Evolutionary conservation across 2,113 vertebrate genomes (phyloP).

Genomic region (Shinisaurus crocodilurus): DNA sequence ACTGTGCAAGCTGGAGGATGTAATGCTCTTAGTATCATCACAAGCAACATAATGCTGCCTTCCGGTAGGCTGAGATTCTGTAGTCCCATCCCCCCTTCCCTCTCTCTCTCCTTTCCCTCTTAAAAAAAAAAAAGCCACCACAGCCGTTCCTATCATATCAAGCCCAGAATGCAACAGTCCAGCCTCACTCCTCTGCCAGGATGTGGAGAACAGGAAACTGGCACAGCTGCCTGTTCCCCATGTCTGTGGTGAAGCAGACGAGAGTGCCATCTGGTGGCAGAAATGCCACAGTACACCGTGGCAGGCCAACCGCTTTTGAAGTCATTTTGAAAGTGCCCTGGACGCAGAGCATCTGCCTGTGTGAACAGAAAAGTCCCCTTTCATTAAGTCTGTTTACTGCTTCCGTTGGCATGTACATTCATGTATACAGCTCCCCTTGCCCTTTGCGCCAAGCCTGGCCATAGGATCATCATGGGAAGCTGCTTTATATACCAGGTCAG

Average conservation of each 20-base stretch:
- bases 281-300: neutral
- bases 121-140: neutral
- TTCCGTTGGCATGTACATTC: neutral
- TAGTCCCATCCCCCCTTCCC: neutral
- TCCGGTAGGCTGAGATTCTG: neutral
- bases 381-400: neutral
- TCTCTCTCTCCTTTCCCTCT: neutral
- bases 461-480: neutral
- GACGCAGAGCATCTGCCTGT: no score
- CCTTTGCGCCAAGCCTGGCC: neutral
- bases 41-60: neutral
- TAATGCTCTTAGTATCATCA: neutral
- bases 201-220: slow-evolving; percentile 31
- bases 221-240: slow-evolving; percentile 9
- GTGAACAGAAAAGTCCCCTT: neutral
- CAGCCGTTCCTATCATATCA: neutral
- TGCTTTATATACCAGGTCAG: no score
- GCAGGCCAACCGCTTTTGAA: neutral
- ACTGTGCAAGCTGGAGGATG: neutral
- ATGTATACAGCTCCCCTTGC: neutral
- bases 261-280: slow-evolving; percentile 5
- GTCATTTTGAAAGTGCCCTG: neutral
- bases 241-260: neutral
- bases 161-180: slow-evolving; percentile 21
- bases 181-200: slow-evolving; percentile 8